Conservation (phyloP, 2,113 vertebrate species). For the Gavialis gangeticus region DNA sequence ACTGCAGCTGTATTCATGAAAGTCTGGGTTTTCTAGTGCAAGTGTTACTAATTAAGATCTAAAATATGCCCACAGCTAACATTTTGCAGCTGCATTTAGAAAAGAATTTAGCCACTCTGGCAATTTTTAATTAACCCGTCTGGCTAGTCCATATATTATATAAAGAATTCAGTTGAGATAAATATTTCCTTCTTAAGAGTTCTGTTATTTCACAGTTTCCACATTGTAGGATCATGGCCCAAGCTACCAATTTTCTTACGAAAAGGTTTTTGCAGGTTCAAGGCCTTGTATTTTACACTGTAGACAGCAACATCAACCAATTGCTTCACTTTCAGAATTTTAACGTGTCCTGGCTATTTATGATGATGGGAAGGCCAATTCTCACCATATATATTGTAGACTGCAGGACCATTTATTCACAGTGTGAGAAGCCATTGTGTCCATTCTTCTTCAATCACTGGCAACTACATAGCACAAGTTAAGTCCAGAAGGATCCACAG, state of each 20-base stretch:
- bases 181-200: not conserved
- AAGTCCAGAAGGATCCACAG: too few species aligned
- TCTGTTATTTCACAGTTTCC: not conserved
- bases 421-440: too few species aligned
- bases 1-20: constrained; percentile 56
- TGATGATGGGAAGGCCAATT: too few species aligned
- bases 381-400: too few species aligned
- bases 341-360: not conserved
- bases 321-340: not conserved
- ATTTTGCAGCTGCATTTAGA: constrained; percentile 50
- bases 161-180: not conserved
- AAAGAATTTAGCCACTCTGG: constrained; percentile 63
- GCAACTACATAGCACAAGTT: too few species aligned
- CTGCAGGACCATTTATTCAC: too few species aligned
- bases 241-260: not conserved
- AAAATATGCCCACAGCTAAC: constrained; percentile 57
- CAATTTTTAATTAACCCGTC: constrained; percentile 57
- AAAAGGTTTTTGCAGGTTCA: not conserved
- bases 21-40: constrained; percentile 48
- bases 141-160: constrained; percentile 2
- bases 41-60: constrained; percentile 69
- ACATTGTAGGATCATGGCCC: not conserved
- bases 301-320: not conserved
- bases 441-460: too few species aligned
- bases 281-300: not conserved